Base-by-base conservation (phyloP, 2,888 invertebrate species). In the Epistrophe grossulariae region DNA sequence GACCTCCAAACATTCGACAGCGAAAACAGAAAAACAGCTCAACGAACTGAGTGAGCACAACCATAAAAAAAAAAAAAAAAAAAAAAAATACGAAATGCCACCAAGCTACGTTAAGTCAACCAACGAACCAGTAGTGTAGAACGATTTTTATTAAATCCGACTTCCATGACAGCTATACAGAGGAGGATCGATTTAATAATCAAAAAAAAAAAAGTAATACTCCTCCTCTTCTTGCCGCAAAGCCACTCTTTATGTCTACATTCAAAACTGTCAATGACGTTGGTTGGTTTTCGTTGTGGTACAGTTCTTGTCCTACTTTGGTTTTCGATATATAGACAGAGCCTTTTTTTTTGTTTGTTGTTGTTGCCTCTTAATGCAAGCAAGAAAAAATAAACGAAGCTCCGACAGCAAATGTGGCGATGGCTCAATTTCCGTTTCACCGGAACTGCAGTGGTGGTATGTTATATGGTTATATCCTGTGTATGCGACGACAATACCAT, bases 371-470 rank as follows among this genome's bases (percentile, higher is more conserved):
- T 52, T 19, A 50, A 68, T 19, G 50, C 68, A 38, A 71, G 19
- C 62, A 50, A 50, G 68, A 24, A 68, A 68, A 68, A 68, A 68
- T 19, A 45, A 68, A 45, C 64, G n/a, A 13, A 50, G 68, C 8
- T 28, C 35, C 70, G 50, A 60, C 82, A 76, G 48, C 87, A 82
- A 82, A 74, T 87, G 82, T 79, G 82, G 74, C 87, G 87, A 87
- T 82, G 73, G 82, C 74, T 87, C 87, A 82, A 87, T 87, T 82
- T 87, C 87, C 87, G 79, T 74, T 87, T 60, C 38, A 66, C 66
- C 82, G 78, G 74, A 87, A 82, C 64, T 87, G 79, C 78, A 74
- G 78, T 74, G 70, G 74, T 71, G 74, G 79, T 66, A 31, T 79
- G 79, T 60, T 79, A 66, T 87, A 71, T 55, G 74, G 74, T 52